Evolutionary conservation across 2,888 invertebrate genomes (phyloP).

Genomic region (Xanthorhoe designata): DNA sequence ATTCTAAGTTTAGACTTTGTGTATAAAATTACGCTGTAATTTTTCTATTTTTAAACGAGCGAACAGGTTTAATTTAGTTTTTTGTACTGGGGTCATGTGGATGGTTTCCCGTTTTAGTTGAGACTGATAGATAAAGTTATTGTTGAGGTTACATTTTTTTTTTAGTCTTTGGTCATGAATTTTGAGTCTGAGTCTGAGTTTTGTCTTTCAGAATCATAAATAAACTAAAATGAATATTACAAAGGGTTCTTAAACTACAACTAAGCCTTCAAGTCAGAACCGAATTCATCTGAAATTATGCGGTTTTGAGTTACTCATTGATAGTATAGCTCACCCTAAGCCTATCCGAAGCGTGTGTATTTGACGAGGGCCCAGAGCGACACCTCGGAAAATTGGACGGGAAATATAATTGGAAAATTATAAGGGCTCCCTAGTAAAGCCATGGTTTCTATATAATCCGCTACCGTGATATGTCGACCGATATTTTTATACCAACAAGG

Average conservation of each 20-base stretch:
- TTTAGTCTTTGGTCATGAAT: too few relatives aligned
- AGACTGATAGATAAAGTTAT: too few relatives aligned
- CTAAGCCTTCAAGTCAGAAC: neutral
- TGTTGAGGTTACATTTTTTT: too few relatives aligned
- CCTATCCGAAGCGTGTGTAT: constrained; percentile 58
- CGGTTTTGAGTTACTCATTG: constrained; percentile 19
- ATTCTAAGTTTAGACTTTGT: too few relatives aligned
- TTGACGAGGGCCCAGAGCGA: constrained; percentile 84
- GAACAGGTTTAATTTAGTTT: too few relatives aligned
- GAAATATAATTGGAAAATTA: constrained; percentile 86
- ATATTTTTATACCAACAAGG: neutral
- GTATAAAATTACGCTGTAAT: too few relatives aligned
- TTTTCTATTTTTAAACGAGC: too few relatives aligned
- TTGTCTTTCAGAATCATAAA: too few relatives aligned
- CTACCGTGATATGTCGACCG: neutral
- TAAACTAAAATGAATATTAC: neutral
- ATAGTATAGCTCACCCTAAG: constrained; percentile 32
- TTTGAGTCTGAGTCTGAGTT: too few relatives aligned
- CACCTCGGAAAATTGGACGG: constrained; percentile 85
- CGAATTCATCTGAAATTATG: constrained; percentile 9
- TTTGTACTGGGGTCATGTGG: too few relatives aligned
- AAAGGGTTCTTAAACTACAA: neutral
- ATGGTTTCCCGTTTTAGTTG: too few relatives aligned
- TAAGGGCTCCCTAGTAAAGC: constrained; percentile 58
- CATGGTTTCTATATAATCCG: neutral